Evolutionary conservation across 1,140 invertebrate species (phyloP), one percentile per base, ranked within the genome.

Genomic region (Mya arenaria): DNA sequence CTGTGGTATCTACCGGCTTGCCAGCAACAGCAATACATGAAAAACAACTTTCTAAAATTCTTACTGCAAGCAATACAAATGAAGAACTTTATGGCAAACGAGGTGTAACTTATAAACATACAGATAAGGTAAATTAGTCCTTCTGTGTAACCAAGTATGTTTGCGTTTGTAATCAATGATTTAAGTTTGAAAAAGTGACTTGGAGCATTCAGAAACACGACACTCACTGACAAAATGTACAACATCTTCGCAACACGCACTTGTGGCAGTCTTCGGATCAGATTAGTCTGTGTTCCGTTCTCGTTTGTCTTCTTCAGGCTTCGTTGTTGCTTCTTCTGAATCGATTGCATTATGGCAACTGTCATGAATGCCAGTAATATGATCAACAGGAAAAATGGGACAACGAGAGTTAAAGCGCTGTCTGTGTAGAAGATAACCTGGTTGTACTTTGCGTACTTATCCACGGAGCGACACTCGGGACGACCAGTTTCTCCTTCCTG

Each of bases 161-260:
- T 15, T 0, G 28, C 71, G 4, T 36, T 19, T 1, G 37, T 13
- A 30, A 88, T 63, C 56, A 87, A 41, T 34, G 85, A 85, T 62
- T 82, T 79, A 0, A 89, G 52, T 15, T 84, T 41, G 1, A 69
- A 65, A 25, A 83, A 71, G 80, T 89, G 86, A 32, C 84, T 86
- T 30, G 87, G 87, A 23, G 74, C 75, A 73, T 86, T 89, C 74
- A 89, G 83, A 5, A 89, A 36, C 15, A 89, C 65, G 34, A 83
- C 84, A 30, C 84, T 83, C 0, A 81, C 66, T 25, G 87, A 89
- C 30, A 89, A 62, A 19, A 85, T 85, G 37, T 85, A 86, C n/a
- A 89, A 75, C 86, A 89, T 86, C 39, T 85, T 87, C 30, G 86
- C 83, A 4, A 87, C 87, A 3, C 87, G 84, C 19, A 89, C 84